Evolutionary conservation across 2,888 invertebrate genomes (phyloP), one percentile per base, ranked within the genome.

Genomic region (Actias luna): DNA sequence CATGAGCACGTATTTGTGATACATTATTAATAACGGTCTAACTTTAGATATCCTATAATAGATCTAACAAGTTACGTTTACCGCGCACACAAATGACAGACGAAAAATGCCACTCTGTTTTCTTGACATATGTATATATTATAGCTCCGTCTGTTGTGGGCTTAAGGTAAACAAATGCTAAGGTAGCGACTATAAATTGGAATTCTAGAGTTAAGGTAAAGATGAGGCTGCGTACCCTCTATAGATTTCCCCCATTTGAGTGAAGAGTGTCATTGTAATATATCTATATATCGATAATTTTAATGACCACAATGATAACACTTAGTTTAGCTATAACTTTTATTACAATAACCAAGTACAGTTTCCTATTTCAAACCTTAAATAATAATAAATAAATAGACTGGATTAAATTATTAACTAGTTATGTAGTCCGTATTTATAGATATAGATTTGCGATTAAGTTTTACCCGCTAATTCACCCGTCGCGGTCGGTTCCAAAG

Each of bases 391-490:
- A 33, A 1, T n/a, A n/a, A 22, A 55, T 55, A 55, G 55, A 55
- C 55, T 55, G 55, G 55, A 55, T 55, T 55, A 8, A 16, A n/a
- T 55, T 29, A 29, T 55, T 16, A 55, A 55, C 5, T 55, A 55
- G 27, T 55, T 8, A 2, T 29, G 29, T 29, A 8, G 2, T 29
- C 29, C 29, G 27, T 55, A 14, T 27, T 3, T 14, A 52, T 52
- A 29, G 27, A 29, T 29, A 27, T 55, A 55, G 55, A 55, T 14
- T 29, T 29, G 27, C n/a, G 55, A 55, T 55, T 29, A 55, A 29
- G n/a, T n/a, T 29, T 29, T 29, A 5, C 5, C n/a, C 5, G n/a
- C n/a, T 16, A 16, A 55, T 27, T 16, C 29, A 55, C 16, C 16
- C 27, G 27, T 14, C 29, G 4, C 36, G 5, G 16, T 36, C 36